Evolutionary conservation across 2,797 vertebrate species (phyloP).

Genomic region (Sibirionetta formosa): DNA sequence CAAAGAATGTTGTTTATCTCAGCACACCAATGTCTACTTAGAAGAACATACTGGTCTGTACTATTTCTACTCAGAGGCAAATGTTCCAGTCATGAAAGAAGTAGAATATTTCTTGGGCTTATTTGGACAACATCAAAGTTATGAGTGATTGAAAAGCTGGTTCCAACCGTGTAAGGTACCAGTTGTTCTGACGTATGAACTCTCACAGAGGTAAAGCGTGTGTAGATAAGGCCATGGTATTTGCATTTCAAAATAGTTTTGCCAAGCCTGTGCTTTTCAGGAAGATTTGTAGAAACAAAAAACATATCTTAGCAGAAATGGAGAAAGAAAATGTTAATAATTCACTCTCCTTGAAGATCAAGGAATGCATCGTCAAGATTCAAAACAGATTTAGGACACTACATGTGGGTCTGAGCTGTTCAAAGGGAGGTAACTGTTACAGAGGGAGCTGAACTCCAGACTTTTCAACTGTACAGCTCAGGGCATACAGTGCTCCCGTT

Average conservation of each 20-base stretch:
- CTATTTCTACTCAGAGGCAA: not conserved
- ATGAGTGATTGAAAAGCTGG: not conserved
- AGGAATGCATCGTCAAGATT: not conserved
- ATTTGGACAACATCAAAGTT: not conserved
- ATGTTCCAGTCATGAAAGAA: not conserved
- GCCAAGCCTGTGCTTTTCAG: not conserved
- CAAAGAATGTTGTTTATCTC: not conserved
- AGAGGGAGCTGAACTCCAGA: not conserved
- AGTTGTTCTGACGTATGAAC: not conserved
- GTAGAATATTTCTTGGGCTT: not conserved
- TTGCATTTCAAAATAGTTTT: not conserved
- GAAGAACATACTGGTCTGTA: not conserved
- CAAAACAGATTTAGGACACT: not conserved
- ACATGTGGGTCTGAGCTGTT: not conserved
- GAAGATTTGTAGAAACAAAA: not conserved
- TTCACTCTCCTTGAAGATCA: not conserved
- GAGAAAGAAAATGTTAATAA: constrained; percentile 2
- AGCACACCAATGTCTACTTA: not conserved
- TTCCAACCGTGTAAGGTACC: not conserved
- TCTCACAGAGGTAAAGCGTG: not conserved
- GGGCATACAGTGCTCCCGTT: not conserved
- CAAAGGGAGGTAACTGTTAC: not conserved
- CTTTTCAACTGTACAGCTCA: not conserved
- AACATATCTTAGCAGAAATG: not conserved
- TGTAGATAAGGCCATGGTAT: not conserved